phyloP scores from a whole-genome alignment of 2,888 invertebrate species.

The Xestoiulus laeticollis region DNA sequence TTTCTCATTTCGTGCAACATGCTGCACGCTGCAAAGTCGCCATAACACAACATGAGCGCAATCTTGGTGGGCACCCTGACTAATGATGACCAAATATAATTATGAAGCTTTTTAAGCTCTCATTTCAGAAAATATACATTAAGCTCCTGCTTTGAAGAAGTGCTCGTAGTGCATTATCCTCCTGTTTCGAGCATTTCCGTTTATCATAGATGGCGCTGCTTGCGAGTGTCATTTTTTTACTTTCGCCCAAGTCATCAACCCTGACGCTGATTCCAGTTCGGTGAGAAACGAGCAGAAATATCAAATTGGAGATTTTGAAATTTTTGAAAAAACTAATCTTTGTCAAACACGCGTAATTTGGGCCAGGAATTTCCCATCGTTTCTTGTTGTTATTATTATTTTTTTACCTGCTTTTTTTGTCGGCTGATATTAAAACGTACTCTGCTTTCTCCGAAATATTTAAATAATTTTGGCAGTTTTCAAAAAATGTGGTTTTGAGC shows the following conservation, averaged over 20 bases:
- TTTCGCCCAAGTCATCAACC: not conserved
- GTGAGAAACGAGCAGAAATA: not conserved
- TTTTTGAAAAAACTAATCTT: not conserved
- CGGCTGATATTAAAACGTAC: not conserved
- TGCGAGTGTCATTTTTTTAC: not conserved
- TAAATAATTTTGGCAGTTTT: not conserved
- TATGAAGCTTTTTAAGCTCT: too few species aligned
- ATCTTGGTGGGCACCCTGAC: too few species aligned
- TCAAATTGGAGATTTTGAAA: not conserved
- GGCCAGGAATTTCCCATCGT: slow-evolving; percentile 3
- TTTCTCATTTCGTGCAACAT: too few species aligned
- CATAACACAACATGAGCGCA: too few species aligned
- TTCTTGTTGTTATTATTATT: not conserved
- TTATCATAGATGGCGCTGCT: not conserved
- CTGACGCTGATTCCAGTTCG: not conserved
- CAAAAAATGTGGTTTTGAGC: not conserved
- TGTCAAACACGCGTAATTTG: not conserved
- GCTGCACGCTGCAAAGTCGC: too few species aligned
- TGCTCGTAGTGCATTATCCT: too few species aligned
- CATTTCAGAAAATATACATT: too few species aligned
- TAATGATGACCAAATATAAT: too few species aligned
- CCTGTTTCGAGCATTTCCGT: too few species aligned
- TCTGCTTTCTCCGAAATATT: not conserved
- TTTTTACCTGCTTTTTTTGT: not conserved
- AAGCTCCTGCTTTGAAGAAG: too few species aligned